Base-by-base conservation (phyloP, 2,113 vertebrate genomes). In the Oreotrochilus melanogaster region DNA sequence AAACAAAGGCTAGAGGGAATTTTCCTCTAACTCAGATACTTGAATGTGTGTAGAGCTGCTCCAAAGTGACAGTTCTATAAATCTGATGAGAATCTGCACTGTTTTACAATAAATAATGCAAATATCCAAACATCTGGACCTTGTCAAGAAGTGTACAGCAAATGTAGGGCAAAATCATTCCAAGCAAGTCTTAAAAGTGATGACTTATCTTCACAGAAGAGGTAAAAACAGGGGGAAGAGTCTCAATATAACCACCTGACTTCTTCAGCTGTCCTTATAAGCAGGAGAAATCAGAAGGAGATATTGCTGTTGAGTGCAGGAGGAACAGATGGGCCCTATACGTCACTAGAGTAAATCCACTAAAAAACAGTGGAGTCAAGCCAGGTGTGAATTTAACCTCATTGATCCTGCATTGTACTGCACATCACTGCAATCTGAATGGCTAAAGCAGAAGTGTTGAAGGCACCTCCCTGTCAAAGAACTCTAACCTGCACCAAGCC, bases 291-390 rank as follows among this genome's bases (percentile, higher is more conserved):
- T 30, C 60, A 80, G 91, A 23, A 69, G 85, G 78, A 67, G 18
- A 21, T 21, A 10, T 2, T 8, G 51, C 84, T 58, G 62, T 7
- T 54, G 71, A 53, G 81, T 4, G 78, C 78, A 28, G 73, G 25
- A 80, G 86, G 78, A 65, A 61, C 93, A 92, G 91, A 92, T 70
- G 82, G 86, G 74, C 45, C 65, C 3, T 3, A 14, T 13, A 48
- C 74, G 16, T 60, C 91, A 88, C 70, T 19, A 5, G 22, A 47
- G 78, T 56, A 95, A 95, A 93, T 45, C 91, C 85, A 89, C 24
- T 75, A 25, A 13, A 81, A 66, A 69, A 4, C 74, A 85, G 69
- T 15, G 69, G 45, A 84, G 58, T 8, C 35, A 8, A 76, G 60
- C 65, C 92, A 94, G 89, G 92, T 66, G 78, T 62, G 86, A 61